Conservation (phyloP, 2,113 vertebrate genomes). For the Podarcis cretensis region DNA sequence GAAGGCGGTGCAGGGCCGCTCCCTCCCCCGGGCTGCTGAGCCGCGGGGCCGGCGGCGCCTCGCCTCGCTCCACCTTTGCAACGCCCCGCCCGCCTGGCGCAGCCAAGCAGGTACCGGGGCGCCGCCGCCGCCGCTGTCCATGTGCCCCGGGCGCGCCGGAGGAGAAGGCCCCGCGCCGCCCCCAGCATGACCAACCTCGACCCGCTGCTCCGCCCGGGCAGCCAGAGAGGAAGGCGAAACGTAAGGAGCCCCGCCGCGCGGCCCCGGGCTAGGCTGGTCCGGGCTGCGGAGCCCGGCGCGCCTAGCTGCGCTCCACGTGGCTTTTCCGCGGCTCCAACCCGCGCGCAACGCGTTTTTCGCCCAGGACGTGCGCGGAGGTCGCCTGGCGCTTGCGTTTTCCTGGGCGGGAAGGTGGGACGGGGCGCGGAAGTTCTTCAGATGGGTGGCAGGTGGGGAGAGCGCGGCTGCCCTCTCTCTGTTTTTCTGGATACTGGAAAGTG, state of each 20-base stretch:
- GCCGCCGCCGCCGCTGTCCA: not conserved
- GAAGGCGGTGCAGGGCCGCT: too few relatives aligned
- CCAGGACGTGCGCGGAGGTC: too few relatives aligned
- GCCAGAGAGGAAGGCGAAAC: not conserved
- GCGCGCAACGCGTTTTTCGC: too few relatives aligned
- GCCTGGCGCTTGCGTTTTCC: too few relatives aligned
- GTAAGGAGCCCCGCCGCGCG: constrained; percentile 6
- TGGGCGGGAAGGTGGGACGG: too few relatives aligned
- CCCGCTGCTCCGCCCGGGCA: not conserved
- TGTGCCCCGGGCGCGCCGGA: not conserved
- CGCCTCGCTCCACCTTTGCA: constrained; percentile 2
- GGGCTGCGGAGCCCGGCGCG: not conserved
- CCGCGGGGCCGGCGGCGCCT: not conserved
- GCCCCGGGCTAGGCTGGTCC: accelerated
- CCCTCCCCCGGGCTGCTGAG: not conserved
- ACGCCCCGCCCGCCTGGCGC: not conserved
- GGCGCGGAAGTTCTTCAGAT: too few relatives aligned
- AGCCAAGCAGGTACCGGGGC: not conserved
- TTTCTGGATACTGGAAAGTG: not conserved
- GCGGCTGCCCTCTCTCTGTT: not conserved
- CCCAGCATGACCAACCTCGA: constrained; percentile 27
- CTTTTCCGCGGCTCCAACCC: not conserved
- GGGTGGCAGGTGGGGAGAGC: not conserved
- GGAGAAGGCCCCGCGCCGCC: not conserved
- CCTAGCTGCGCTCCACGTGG: not conserved